phyloP scores from a whole-genome alignment of 2,113 vertebrate genomes.

The Fulmarus glacialis region DNA sequence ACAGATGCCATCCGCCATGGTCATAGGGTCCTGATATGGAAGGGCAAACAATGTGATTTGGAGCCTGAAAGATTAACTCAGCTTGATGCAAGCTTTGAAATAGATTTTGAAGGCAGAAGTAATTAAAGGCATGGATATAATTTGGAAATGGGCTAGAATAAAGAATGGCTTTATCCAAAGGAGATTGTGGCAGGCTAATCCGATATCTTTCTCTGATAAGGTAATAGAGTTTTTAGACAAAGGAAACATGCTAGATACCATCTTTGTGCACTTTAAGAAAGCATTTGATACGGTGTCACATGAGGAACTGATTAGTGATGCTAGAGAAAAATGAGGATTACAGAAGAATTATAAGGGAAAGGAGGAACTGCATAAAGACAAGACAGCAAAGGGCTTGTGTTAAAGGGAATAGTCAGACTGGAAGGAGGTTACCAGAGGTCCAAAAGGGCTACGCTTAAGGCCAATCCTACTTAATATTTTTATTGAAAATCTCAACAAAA shows the following conservation, averaged over 20 bases:
- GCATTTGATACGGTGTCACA: neutral
- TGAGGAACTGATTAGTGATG: slow-evolving; percentile 4
- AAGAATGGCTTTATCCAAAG: neutral
- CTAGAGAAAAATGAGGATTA: neutral
- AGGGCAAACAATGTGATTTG: neutral
- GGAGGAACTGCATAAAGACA: neutral
- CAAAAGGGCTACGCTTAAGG: neutral
- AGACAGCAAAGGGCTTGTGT: neutral
- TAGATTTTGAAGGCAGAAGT: neutral
- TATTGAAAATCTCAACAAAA: neutral
- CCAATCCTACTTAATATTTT: neutral
- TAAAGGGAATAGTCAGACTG: neutral
- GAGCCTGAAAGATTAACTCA: neutral
- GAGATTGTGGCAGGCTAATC: slow-evolving; percentile 14
- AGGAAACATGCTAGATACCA: neutral
- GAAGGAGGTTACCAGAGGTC: neutral
- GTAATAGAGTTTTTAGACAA: slow-evolving; percentile 48
- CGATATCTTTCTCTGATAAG: slow-evolving; percentile 33
- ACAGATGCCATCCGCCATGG: neutral
- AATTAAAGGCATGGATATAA: neutral
- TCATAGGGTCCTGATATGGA: fast-evolving
- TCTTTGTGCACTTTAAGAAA: neutral
- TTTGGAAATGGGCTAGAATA: neutral
- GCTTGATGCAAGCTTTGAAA: neutral
- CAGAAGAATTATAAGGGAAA: neutral